Percentiles rank a stretch among this genome's conserved stretches.
Evolutionary conservation across 2,113 vertebrate species (phyloP).

Genomic region (Cheilinus undulatus): DNA sequence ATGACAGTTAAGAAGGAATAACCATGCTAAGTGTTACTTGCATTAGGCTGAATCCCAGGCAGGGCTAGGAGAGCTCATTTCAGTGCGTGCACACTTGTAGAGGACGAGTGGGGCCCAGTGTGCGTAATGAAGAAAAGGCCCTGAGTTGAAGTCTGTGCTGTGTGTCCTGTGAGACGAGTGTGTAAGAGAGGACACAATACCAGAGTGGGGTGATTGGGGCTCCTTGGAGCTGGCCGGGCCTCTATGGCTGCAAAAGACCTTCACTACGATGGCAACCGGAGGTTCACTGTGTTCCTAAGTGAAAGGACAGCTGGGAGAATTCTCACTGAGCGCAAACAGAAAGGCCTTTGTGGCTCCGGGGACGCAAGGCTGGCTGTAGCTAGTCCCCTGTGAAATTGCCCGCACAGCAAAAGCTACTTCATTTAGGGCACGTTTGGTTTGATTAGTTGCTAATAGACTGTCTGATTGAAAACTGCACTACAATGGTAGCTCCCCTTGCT

Average conservation of each 20-base stretch:
- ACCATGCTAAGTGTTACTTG: conserved; percentile 33
- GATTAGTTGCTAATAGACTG: conserved; percentile 75
- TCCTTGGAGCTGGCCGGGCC: conserved; percentile 83
- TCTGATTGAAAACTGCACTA: conserved; percentile 67
- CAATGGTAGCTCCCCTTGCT: conserved; percentile 41
- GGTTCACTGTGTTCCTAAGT: conserved; percentile 87
- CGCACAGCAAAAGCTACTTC: conserved; percentile 79
- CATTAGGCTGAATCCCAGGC: conserved; percentile 20
- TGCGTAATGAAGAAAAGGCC: conserved; percentile 67
- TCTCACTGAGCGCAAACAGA: conserved; percentile 87
- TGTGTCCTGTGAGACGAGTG: conserved; percentile 80
- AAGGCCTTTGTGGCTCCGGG: conserved; percentile 83
- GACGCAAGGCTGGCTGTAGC: conserved; percentile 79
- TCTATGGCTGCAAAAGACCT: conserved; percentile 83
- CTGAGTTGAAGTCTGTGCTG: conserved; percentile 68
- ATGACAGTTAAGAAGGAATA: conserved; percentile 27
- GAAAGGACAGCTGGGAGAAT: conserved; percentile 87
- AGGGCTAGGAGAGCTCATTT: conserved; percentile 35
- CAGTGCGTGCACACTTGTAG: conserved; percentile 63
- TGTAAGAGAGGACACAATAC: conserved; percentile 81
- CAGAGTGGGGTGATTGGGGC: conserved; percentile 81
- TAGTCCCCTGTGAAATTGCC: conserved; percentile 81
- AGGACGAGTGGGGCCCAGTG: conserved; percentile 66
- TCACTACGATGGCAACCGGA: conserved; percentile 88
- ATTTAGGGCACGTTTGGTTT: conserved; percentile 73